Evolutionary conservation across 2,113 vertebrate genomes (phyloP).

Genomic region (Etia nguti): DNA sequence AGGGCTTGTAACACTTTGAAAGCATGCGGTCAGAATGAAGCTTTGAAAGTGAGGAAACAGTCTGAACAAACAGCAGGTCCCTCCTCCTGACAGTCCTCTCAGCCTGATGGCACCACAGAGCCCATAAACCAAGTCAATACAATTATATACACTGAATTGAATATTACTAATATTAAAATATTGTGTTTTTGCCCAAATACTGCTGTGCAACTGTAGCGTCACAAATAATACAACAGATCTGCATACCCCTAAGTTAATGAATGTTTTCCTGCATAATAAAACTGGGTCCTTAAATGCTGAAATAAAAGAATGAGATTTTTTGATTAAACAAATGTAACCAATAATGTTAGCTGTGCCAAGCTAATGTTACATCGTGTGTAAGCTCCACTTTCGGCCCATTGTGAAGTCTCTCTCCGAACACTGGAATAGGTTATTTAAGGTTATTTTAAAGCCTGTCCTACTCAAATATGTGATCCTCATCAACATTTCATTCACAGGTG

Average conservation of each 20-base stretch:
- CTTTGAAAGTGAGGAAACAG: slow-evolving; percentile 18
- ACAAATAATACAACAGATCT: not conserved
- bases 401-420: not conserved
- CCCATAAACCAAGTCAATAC: fast-evolving
- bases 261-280: not conserved
- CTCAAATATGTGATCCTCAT: not conserved
- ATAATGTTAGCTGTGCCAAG: not conserved
- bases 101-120: not conserved
- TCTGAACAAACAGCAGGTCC: slow-evolving; percentile 10
- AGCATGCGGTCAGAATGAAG: slow-evolving; percentile 25
- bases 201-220: not conserved
- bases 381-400: not conserved
- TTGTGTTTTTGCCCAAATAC: not conserved
- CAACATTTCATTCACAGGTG: not conserved
- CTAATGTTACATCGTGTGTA: not conserved
- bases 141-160: not conserved
- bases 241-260: fast-evolving
- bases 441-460: not conserved
- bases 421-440: not conserved
- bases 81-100: not conserved
- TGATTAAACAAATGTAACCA: not conserved
- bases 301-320: not conserved
- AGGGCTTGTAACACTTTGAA: not conserved
- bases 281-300: not conserved
- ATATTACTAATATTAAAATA: not conserved